Percentiles rank a stretch among this genome's conserved stretches.
These are phyloP conservation scores for Willowsia nigromaculata DNA, from an alignment of 2,888 invertebrate genomes.

Conservation along the genomic window DNA sequence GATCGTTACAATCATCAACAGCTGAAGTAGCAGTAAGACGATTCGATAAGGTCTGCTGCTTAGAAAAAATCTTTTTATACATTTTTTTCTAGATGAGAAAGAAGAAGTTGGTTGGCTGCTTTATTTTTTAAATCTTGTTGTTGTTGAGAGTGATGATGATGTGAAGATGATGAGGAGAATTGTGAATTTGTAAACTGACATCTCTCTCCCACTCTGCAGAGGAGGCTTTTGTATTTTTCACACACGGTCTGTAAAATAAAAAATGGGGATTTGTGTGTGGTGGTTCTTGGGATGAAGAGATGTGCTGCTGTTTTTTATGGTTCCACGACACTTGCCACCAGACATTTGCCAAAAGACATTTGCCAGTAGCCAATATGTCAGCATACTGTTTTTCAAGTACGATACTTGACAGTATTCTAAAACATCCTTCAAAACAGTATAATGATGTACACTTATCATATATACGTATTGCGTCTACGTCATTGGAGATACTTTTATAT, in stretches of 20 bases:
- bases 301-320: background rate
- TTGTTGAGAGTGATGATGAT: background rate
- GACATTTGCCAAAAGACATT: too few species aligned
- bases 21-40: slow-evolving; percentile 9
- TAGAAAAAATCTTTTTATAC: background rate
- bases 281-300: background rate
- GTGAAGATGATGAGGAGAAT: background rate
- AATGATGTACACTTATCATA: too few species aligned
- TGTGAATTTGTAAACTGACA: background rate
- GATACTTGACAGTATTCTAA: too few species aligned
- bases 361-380: too few species aligned
- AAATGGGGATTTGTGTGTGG: background rate
- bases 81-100: background rate
- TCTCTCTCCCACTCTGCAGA: background rate
- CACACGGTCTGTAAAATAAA: background rate
- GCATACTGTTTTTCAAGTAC: too few species aligned
- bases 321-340: too few species aligned
- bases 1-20: background rate
- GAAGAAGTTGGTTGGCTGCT: background rate
- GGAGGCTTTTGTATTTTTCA: background rate
- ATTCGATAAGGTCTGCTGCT: slow-evolving; percentile 58
- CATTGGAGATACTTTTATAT: too few species aligned
- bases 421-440: too few species aligned
- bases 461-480: too few species aligned
- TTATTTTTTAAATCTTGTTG: slow-evolving; percentile 26